Evolutionary conservation across 2,797 vertebrate genomes (phyloP), one percentile per base, ranked within the genome.

Genomic region (Characodon lateralis): DNA sequence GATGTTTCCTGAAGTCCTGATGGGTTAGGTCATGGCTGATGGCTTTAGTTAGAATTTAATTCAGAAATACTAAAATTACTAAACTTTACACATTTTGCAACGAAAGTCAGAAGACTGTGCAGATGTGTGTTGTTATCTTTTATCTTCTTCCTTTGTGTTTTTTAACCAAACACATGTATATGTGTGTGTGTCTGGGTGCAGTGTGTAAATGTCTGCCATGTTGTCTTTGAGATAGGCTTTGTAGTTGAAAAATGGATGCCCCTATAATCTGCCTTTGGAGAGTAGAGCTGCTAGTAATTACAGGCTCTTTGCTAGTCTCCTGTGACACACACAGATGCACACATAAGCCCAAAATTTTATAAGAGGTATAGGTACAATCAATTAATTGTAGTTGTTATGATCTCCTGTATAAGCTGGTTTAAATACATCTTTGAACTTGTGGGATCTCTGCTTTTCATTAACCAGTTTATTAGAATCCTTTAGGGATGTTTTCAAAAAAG

Each of bases 281-380:
- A 83, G 78, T 72, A 50, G 79, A 72, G 80, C 70, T 75, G 71
- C 53, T 76, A 84, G 82, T 89, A 91, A 92, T 93, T 91, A 91
- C 83, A 92, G 88, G 71, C 79, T 86, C 83, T 77, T 79, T 78
- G 68, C 69, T 77, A 72, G 73, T 69, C 78, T 53, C 20, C 28
- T 8, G 0, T 7, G 39, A n/a, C 6, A 22, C 43, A 75, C 76
- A 63, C 48, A 65, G 6, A 51, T 13, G 65, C 51, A 0, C 35
- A 6, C 63, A 13, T 58, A 71, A 75, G 48, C 72, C 48, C 58
- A 73, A 71, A 74, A 72, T 61, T 51, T 66, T 8, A 71, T 14
- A 73, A 75, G 31, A 80, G 56, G 10, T 0, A 61, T 26, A 71
- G 55, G 12, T 43, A 43, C 56, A 71, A 55, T 71, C n/a, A 72